A percentile compares a stretch with the other conserved stretches of the same genome.
Conservation (phyloP, 2,797 vertebrate species). For the Siniperca obscura region DNA sequence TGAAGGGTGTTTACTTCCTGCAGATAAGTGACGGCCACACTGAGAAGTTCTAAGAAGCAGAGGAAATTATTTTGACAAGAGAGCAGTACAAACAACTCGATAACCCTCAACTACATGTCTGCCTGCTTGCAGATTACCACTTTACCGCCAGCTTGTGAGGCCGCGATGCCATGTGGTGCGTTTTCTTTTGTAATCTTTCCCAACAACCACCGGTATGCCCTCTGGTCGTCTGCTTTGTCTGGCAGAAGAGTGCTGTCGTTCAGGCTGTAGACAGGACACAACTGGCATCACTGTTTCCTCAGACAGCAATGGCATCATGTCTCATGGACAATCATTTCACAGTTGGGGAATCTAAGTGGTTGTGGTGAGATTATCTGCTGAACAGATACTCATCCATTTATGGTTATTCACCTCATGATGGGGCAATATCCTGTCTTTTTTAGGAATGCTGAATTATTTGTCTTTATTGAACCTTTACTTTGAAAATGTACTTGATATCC, state of each 20-base stretch:
- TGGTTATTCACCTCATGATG: constrained; percentile 27
- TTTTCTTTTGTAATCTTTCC: constrained; percentile 46
- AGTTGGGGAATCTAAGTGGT: constrained; percentile 36
- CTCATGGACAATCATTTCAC: constrained; percentile 46
- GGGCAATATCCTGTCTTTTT: background rate
- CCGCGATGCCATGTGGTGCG: constrained; percentile 12
- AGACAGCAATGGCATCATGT: constrained; percentile 67
- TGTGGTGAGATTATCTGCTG: constrained; percentile 22
- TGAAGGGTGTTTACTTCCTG: constrained; percentile 78
- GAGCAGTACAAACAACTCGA: constrained; percentile 52
- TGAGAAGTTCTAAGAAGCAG: constrained; percentile 27
- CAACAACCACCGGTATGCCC: constrained; percentile 26
- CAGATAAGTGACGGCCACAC: constrained; percentile 69
- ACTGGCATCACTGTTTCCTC: constrained; percentile 33
- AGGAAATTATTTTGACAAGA: constrained; percentile 67
- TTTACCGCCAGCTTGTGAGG: constrained; percentile 7
- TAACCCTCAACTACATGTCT: constrained; percentile 47
- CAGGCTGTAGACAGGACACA: constrained; percentile 19
- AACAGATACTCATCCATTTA: constrained; percentile 54
- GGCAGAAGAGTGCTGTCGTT: constrained; percentile 20
- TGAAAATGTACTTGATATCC: background rate
- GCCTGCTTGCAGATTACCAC: constrained; percentile 47
- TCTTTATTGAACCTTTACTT: background rate
- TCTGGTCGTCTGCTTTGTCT: constrained; percentile 34
- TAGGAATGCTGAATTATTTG: background rate